Evolutionary conservation across 2,113 vertebrate species (phyloP), one percentile per base, ranked within the genome.

Genomic region (Chrysemys picta): DNA sequence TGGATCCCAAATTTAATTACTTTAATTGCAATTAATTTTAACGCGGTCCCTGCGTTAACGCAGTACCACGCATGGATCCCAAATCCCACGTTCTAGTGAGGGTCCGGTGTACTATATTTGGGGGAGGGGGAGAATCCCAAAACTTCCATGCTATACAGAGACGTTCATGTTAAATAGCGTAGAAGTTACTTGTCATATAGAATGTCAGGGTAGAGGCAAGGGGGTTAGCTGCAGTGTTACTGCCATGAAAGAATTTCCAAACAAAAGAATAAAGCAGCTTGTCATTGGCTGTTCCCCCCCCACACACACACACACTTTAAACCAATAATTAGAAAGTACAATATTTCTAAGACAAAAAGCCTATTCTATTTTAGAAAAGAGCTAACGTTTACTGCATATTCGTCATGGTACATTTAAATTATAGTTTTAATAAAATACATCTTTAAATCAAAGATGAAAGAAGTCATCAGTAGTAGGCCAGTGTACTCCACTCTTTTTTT

Each of bases 381-480:
- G 93, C 96, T 98, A 97, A 97, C 93, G 97, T 97, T 98, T 97
- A 97, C 98, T 98, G 98, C 96, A 97, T 98, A 98, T 98, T 98
- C 98, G 96, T 97, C 97, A 98, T 97, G 95, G 97, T 98, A 98
- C 94, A 98, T 97, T 98, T 98, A 98, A 98, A 98, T 99, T 98
- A 98, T 97, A 97, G 95, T 97, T 98, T 98, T 98, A 98, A 98
- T 98, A 98, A 98, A 99, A 98, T 98, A 98, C 97, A 98, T 98
- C 98, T 98, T 98, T 98, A 98, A 97, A 97, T 98, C 98, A 98
- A 98, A 98, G 97, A 95, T 98, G 98, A 98, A 98, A 98, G 97
- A 98, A 98, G 97, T 98, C 96, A 98, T 98, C 98, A 99, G 98
- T 99, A 99, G 98, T 99, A 98, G 98, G 98, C 97, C 98, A 98